phyloP scores from a whole-genome alignment of 2,113 vertebrate genomes.

The Elephas maximus region DNA sequence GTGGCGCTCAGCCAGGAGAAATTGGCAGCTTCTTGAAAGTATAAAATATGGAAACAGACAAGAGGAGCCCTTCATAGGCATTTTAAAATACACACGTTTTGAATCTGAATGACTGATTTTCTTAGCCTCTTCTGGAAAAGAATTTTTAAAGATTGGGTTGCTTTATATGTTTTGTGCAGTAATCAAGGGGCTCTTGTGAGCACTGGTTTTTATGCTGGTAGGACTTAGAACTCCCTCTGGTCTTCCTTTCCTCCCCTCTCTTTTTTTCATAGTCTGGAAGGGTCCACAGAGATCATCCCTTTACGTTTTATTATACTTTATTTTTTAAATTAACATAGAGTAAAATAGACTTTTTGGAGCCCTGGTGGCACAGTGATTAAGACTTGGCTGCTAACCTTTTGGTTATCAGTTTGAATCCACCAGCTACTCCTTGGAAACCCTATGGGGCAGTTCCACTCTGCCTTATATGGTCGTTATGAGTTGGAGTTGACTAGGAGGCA shows the following conservation, averaged over 20 bases:
- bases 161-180: constrained; percentile 63
- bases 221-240: background rate
- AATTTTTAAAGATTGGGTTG: constrained; percentile 49
- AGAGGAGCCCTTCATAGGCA: constrained; percentile 68
- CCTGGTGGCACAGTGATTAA: no score
- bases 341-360: background rate
- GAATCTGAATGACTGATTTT: constrained; percentile 66
- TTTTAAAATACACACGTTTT: constrained; percentile 63
- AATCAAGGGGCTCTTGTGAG: constrained; percentile 60
- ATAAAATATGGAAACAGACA: constrained; percentile 72
- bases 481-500: no score
- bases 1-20: constrained; percentile 63
- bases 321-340: background rate
- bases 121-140: constrained; percentile 50
- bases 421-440: no score
- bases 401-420: no score
- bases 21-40: constrained; percentile 67
- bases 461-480: no score
- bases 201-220: constrained; percentile 55
- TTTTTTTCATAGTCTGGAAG: constrained; percentile 55
- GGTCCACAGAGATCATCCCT: background rate
- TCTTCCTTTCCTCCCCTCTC: background rate
- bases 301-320: constrained; percentile 50
- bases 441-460: no score
- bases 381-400: no score